Evolutionary conservation across 2,888 invertebrate genomes (phyloP).

Genomic region (Dolomedes plantarius): DNA sequence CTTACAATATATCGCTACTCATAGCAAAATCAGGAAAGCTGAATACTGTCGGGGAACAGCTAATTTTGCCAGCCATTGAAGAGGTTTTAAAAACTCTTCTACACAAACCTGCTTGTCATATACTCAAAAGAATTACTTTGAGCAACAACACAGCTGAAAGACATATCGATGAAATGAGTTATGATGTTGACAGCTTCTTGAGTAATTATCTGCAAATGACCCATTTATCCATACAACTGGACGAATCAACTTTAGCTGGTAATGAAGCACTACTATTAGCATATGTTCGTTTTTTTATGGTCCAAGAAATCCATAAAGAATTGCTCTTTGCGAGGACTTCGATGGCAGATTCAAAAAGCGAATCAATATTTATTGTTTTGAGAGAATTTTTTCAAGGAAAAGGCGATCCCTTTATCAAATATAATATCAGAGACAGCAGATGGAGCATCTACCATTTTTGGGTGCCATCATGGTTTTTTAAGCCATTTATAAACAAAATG

Average conservation of each 20-base stretch:
- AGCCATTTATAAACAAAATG: too few species aligned
- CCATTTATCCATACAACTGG: not conserved
- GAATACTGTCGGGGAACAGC: too few species aligned
- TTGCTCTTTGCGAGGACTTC: not conserved
- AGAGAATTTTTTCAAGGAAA: too few species aligned
- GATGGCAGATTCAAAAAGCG: not conserved
- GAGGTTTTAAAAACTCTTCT: constrained; percentile 12
- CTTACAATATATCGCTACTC: too few species aligned
- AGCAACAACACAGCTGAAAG: not conserved
- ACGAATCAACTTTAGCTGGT: not conserved
- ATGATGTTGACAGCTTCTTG: constrained; percentile 6
- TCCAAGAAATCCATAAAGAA: too few species aligned
- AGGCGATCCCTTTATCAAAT: too few species aligned
- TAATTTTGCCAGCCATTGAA: too few species aligned
- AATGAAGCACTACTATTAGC: constrained; percentile 12
- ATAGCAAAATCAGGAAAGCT: too few species aligned
- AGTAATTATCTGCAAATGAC: not conserved
- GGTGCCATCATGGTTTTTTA: too few species aligned
- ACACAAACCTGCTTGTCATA: not conserved
- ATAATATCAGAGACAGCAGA: too few species aligned
- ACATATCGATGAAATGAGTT: not conserved
- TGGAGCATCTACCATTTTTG: too few species aligned
- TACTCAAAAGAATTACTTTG: not conserved
- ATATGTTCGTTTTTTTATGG: not conserved
- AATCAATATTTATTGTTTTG: not conserved